Conservation (phyloP, 2,797 vertebrate genomes). For the Scolopax rusticola region DNA sequence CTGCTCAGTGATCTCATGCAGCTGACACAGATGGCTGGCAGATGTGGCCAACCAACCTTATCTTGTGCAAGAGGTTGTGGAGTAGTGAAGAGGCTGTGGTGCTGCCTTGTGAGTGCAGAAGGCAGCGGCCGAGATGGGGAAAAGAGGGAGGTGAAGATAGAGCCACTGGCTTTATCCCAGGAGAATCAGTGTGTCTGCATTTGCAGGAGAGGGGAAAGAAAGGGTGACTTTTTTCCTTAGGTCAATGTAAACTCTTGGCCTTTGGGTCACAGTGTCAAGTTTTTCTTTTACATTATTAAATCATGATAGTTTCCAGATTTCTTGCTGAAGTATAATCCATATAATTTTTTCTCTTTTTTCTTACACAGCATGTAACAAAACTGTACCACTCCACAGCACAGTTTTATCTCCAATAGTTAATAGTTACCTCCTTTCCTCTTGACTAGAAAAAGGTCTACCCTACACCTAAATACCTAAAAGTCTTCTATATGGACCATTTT, state of each 20-base stretch:
- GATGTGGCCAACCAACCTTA: neutral
- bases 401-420: neutral
- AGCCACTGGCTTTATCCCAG: neutral
- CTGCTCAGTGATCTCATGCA: neutral
- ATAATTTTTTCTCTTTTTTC: neutral
- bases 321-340: neutral
- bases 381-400: neutral
- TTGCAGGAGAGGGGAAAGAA: neutral
- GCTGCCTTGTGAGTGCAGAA: neutral
- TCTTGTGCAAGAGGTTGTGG: neutral
- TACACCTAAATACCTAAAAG: neutral
- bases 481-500: neutral
- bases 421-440: neutral
- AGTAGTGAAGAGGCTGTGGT: neutral
- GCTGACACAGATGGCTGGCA: conserved; percentile 16
- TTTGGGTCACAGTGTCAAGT: conserved; percentile 1
- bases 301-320: conserved; percentile 37
- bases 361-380: neutral
- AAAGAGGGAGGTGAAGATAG: neutral
- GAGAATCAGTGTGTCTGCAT: neutral
- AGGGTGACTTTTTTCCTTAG: neutral
- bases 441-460: neutral
- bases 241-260: conserved; percentile 20
- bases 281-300: conserved; percentile 41
- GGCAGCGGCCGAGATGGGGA: neutral